Conservation (phyloP, 1,140 invertebrate species). For the Trypoxylus dichotomus region DNA sequence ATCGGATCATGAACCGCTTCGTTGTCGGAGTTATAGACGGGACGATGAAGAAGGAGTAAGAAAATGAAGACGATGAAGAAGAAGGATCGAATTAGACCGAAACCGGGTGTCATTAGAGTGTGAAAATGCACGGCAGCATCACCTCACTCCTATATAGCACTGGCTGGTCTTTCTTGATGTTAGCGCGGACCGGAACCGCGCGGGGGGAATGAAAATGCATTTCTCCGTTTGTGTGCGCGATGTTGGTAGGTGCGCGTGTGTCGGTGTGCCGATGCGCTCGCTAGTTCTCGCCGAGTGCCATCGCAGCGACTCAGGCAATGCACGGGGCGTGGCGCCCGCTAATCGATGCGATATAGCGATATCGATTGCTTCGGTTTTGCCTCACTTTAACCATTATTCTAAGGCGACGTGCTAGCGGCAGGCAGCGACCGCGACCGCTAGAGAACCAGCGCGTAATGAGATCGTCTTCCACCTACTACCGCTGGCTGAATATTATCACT, state of each 20-base stretch:
- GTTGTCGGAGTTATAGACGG: no score
- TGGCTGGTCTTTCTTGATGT: neutral
- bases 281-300: slow-evolving; percentile 37
- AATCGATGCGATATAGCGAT: slow-evolving; percentile 52
- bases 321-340: slow-evolving; percentile 47
- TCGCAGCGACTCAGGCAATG: slow-evolving; percentile 49
- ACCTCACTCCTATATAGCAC: neutral
- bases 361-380: slow-evolving; percentile 46
- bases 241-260: neutral
- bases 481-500: neutral
- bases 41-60: no score
- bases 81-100: neutral
- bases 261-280: neutral
- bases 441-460: neutral
- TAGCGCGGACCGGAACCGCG: neutral
- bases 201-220: slow-evolving; percentile 4
- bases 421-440: neutral
- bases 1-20: no score
- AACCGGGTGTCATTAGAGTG: neutral
- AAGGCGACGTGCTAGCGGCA: neutral
- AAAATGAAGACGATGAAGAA: no score
- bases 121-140: neutral
- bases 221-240: slow-evolving; percentile 2
- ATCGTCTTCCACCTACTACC: neutral
- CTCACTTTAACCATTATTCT: slow-evolving; percentile 32